A percentile compares a stretch with the other conserved stretches of the same genome.
These are phyloP conservation scores for Clarias gariepinus DNA, from an alignment of 2,113 vertebrate genomes.

Conservation along the genomic window DNA sequence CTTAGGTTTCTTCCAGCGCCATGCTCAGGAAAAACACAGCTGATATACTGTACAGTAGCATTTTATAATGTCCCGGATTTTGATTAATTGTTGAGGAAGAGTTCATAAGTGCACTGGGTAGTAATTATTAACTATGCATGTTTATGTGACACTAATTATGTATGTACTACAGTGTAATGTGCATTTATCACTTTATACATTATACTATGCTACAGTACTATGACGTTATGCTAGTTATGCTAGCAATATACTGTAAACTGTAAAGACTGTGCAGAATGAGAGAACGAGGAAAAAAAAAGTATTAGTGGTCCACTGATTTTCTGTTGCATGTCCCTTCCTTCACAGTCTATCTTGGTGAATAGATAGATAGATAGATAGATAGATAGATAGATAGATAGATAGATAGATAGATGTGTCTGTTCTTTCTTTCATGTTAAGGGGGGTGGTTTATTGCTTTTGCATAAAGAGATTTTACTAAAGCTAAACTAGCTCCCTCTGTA, in stretches of 20 bases:
- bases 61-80: not conserved
- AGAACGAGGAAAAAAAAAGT: not conserved
- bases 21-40: not conserved
- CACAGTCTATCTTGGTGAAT: not conserved
- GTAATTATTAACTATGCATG: not conserved
- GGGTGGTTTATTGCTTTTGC: not conserved
- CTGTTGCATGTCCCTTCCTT: not conserved
- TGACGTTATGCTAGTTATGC: not conserved
- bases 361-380: no score
- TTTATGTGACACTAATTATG: not conserved
- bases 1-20: not conserved
- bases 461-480: not conserved
- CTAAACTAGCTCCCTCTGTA: not conserved
- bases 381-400: no score
- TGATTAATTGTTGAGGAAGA: not conserved
- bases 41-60: no score
- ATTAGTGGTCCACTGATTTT: not conserved
- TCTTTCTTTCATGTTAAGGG: not conserved
- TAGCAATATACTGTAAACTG: not conserved
- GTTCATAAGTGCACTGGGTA: not conserved
- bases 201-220: not conserved
- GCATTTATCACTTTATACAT: not conserved
- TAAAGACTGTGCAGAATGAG: no score
- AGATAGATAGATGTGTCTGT: no score
- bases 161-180: not conserved